phyloP scores from a whole-genome alignment of 2,113 vertebrate genomes.

The Sapayoa aenigma region DNA sequence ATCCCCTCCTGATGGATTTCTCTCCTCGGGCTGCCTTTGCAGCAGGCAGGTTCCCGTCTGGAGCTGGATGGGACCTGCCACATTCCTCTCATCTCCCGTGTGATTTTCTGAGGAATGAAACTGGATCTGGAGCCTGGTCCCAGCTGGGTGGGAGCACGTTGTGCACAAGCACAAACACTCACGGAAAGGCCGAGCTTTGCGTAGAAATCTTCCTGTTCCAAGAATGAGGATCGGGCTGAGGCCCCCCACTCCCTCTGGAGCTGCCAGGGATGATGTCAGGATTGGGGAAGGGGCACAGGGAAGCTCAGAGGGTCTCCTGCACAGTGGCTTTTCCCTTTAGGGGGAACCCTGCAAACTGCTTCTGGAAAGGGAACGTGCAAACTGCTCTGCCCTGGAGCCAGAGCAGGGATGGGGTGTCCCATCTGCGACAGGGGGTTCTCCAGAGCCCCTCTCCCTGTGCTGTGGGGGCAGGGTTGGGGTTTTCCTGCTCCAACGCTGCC shows the following conservation, averaged over 20 bases:
- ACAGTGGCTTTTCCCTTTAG: accelerated
- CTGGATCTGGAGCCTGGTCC: neutral
- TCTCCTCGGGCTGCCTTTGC: neutral
- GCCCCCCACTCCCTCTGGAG: neutral
- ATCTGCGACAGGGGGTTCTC: no score
- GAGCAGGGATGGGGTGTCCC: neutral
- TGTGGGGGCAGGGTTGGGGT: accelerated
- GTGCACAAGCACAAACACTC: constrained; percentile 4
- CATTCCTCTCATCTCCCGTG: constrained; percentile 1
- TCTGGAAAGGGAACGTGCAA: accelerated
- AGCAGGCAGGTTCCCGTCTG: neutral
- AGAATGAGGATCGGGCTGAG: neutral
- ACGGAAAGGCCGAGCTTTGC: neutral
- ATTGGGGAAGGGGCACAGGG: neutral
- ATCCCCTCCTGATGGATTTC: neutral
- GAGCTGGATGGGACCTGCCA: neutral
- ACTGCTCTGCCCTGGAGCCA: neutral
- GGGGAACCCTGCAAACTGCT: accelerated
- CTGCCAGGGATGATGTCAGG: neutral
- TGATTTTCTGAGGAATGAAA: neutral
- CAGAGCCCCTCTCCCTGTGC: neutral
- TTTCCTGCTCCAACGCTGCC: neutral
- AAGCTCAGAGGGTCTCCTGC: neutral
- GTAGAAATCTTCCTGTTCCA: neutral
- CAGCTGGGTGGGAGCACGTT: constrained; percentile 44